Conservation (phyloP, 1,140 invertebrate species). For the Hyphantria cunea region DNA sequence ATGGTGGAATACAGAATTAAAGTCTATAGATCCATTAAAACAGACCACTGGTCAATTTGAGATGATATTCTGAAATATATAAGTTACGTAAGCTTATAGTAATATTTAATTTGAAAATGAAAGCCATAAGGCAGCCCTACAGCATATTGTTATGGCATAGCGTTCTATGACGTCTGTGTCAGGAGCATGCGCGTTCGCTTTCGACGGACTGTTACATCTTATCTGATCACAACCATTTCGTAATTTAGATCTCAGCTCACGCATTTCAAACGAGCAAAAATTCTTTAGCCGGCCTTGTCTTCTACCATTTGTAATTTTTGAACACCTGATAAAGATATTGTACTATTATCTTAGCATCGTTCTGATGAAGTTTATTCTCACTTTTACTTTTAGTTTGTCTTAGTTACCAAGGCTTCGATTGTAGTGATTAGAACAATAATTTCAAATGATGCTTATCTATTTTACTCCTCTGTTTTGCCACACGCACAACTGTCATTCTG, state of each 20-base stretch:
- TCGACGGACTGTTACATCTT: constrained; percentile 54
- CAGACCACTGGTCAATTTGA: too few species aligned
- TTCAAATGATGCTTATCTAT: too few species aligned
- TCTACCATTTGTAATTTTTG: constrained; percentile 53
- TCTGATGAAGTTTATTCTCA: constrained; percentile 1
- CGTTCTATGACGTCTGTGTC: constrained; percentile 39
- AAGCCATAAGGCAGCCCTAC: constrained; percentile 13
- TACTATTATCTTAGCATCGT: constrained; percentile 35
- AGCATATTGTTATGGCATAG: constrained; percentile 16
- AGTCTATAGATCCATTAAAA: too few species aligned
- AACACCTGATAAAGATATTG: constrained; percentile 47
- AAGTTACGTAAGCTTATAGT: not conserved
- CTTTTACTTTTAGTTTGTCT: constrained; percentile 33
- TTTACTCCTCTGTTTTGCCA: too few species aligned
- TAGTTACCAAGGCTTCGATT: constrained; percentile 13
- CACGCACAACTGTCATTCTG: too few species aligned
- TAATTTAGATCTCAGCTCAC: constrained; percentile 54
- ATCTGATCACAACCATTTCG: constrained; percentile 66
- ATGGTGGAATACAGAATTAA: too few species aligned
- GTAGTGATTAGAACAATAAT: constrained; percentile 10
- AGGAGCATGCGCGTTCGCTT: constrained; percentile 56
- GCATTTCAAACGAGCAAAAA: constrained; percentile 49
- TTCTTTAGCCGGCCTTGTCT: constrained; percentile 57
- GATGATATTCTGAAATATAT: not conserved
- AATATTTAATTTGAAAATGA: not conserved